Base-by-base conservation (phyloP, 2,797 vertebrate genomes). In the Mallotus villosus region DNA sequence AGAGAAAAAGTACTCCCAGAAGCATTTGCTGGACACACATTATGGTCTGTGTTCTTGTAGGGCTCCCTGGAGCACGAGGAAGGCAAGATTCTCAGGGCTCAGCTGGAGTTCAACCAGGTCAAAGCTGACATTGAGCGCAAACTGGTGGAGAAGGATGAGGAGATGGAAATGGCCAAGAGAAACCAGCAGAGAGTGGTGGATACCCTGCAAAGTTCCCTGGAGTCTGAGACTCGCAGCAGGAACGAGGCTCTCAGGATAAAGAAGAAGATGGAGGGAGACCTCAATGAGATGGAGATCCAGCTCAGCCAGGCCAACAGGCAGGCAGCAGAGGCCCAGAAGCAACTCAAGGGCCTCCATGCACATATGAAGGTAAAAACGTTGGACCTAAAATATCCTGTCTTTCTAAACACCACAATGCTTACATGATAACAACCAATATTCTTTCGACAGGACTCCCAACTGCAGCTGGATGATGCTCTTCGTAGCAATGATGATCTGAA, bases 251-350 rank as follows among this genome's bases (percentile, higher is more conserved):
- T 96, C 66, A 92, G 95, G 80, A 79, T 96, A 70, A 97, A 96
- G 87, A 97, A 95, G 92, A 97, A 96, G 90, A 95, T 94, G 94
- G 95, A 96, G 74, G 93, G 94, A 70, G 94, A 94, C 61, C 90
- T 95, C 72, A 94, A 93, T 46, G 94, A 95, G 86, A 91, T 96
- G 94, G 95, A 96, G 88, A 92, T 96, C 72, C 96, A 96, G 86
- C 87, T 97, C 72, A 93, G 93, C 77, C 95, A 94, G 17, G 91
- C 94, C 85, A 96, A 94, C 83, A 90, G 90, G 27, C 95, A 96
- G 79, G 90, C 88, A 51, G 80, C 91, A 32, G 95, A 97, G 80
- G 89, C 94, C 73, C 94, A 95, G 87, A 97, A 96, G 75, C 94
- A 96, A 73, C 88, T 97, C 62, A 94, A 93, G 73, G 91, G 86